Evolutionary conservation across 1,140 invertebrate genomes (phyloP).

Genomic region (Ceratosolen fusciceps): DNA sequence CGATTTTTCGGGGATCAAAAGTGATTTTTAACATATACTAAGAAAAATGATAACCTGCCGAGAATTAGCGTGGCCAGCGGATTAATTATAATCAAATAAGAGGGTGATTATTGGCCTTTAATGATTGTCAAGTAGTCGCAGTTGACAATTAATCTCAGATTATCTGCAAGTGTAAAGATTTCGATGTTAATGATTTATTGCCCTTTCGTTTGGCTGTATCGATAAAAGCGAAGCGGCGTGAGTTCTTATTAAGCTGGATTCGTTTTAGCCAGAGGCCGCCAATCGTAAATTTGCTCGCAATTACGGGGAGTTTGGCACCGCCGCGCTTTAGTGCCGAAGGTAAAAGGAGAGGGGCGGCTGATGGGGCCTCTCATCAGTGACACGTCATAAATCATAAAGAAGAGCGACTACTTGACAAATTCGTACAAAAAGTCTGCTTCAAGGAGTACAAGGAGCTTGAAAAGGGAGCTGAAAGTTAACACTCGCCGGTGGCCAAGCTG

Average conservation of each 20-base stretch:
- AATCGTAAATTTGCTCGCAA: conserved; percentile 37
- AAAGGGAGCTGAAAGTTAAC: conserved; percentile 31
- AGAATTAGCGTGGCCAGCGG: too few species aligned
- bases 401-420: conserved; percentile 31
- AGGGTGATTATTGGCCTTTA: too few species aligned
- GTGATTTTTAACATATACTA: too few species aligned
- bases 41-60: too few species aligned
- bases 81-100: too few species aligned
- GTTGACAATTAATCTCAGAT: too few species aligned
- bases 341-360: neutral
- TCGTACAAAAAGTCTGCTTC: conserved; percentile 30
- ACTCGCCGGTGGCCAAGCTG: conserved; percentile 56
- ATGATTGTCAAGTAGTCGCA: too few species aligned
- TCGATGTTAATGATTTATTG: too few species aligned
- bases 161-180: too few species aligned
- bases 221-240: too few species aligned
- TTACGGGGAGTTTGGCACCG: neutral
- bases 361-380: conserved; percentile 27
- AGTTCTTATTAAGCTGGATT: neutral
- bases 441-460: neutral
- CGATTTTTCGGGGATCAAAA: too few species aligned
- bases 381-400: conserved; percentile 42
- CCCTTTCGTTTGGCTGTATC: too few species aligned
- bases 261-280: neutral
- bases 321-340: neutral